These are phyloP conservation scores for Xenopus borealis DNA, from an alignment of 2,113 vertebrate genomes.

Conservation along the genomic window DNA sequence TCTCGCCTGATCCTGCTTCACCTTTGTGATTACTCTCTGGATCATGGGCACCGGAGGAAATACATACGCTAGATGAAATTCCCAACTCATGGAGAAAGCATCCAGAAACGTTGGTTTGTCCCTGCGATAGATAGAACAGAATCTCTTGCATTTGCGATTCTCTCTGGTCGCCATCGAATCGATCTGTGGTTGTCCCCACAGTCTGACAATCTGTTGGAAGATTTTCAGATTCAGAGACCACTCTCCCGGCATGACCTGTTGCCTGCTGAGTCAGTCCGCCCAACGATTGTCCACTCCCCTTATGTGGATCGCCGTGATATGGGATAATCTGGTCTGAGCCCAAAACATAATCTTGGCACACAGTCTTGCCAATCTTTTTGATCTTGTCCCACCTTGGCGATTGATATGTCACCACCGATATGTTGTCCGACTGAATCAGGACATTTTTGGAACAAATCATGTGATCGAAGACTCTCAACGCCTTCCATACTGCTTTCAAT, in stretches of 20 bases:
- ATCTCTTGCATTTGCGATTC: too few species aligned
- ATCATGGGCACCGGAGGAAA: too few species aligned
- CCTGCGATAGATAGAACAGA: too few species aligned
- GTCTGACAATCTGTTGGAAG: background rate
- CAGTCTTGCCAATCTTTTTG: background rate
- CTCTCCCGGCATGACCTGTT: background rate
- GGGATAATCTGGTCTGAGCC: background rate
- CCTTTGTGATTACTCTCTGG: too few species aligned
- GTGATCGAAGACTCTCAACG: background rate
- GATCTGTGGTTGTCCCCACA: background rate
- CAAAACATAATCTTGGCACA: background rate
- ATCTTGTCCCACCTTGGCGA: background rate
- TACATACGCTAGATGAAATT: too few species aligned
- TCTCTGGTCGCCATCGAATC: accelerated
- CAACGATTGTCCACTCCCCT: background rate
- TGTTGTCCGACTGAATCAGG: background rate
- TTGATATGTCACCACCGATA: background rate
- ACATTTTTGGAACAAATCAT: background rate
- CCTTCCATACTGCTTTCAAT: background rate
- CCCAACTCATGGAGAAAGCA: too few species aligned
- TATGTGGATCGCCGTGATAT: background rate
- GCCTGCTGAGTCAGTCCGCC: background rate
- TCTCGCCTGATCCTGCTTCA: too few species aligned
- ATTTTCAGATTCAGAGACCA: background rate
- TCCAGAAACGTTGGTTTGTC: too few species aligned